Conservation (phyloP, 2,888 invertebrate genomes). For the Anodontia alba region DNA sequence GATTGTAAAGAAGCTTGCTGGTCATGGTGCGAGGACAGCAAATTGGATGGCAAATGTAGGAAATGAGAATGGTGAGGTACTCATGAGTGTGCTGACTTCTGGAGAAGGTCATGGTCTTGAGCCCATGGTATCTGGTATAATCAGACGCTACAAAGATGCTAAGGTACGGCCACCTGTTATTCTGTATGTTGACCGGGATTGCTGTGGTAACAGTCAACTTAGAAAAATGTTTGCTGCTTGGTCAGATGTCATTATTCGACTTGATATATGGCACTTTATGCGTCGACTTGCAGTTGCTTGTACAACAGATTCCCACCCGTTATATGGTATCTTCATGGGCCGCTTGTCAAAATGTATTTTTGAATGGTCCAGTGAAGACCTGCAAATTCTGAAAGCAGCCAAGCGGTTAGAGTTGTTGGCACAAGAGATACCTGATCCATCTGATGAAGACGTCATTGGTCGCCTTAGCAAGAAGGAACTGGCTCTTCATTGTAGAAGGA, state of each 20-base stretch:
- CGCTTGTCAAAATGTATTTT: slow-evolving; percentile 51
- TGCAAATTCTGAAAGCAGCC: slow-evolving; percentile 31
- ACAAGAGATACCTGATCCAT: slow-evolving; percentile 14
- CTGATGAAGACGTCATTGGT: slow-evolving; percentile 32
- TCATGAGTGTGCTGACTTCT: slow-evolving; percentile 62
- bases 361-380: slow-evolving; percentile 27
- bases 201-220: slow-evolving; percentile 45
- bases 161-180: slow-evolving; percentile 47
- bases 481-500: slow-evolving; percentile 52
- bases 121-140: slow-evolving; percentile 56
- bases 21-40: slow-evolving; percentile 51
- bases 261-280: slow-evolving; percentile 71
- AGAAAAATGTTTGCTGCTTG: slow-evolving; percentile 25
- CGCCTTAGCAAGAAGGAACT: slow-evolving; percentile 53
- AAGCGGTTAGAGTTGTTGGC: slow-evolving; percentile 48
- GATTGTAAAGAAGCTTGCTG: slow-evolving; percentile 59
- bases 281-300: slow-evolving; percentile 41
- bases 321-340: slow-evolving; percentile 62
- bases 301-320: slow-evolving; percentile 58
- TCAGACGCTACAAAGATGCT: slow-evolving; percentile 48
- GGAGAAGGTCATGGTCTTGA: slow-evolving; percentile 56
- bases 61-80: slow-evolving; percentile 69
- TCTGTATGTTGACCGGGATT: slow-evolving; percentile 65
- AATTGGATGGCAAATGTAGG: slow-evolving; percentile 67
- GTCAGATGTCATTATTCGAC: slow-evolving; percentile 33